phyloP scores from a whole-genome alignment of 2,797 vertebrate species.

The Macroramphosus scolopax region DNA sequence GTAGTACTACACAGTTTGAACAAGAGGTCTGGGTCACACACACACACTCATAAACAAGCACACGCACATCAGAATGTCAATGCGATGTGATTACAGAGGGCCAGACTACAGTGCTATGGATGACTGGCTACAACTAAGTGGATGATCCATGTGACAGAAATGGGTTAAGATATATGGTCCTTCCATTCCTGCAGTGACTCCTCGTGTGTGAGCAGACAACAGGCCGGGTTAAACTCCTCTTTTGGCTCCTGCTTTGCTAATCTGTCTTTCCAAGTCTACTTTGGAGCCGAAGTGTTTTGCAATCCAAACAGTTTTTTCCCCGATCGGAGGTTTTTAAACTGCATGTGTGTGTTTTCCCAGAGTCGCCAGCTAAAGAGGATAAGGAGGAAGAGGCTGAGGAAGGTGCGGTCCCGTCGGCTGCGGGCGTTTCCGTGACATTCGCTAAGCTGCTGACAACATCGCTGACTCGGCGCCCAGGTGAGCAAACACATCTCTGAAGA shows the following conservation, averaged over 20 bases:
- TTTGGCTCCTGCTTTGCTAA: slow-evolving; percentile 18
- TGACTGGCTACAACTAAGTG: slow-evolving; percentile 63
- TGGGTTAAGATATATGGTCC: slow-evolving; percentile 70
- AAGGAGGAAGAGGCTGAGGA: slow-evolving; percentile 33
- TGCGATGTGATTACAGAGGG: slow-evolving; percentile 63
- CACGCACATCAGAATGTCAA: slow-evolving; percentile 53
- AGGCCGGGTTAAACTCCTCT: slow-evolving; percentile 35
- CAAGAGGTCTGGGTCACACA: too few relatives aligned
- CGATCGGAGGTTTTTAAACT: slow-evolving; percentile 38
- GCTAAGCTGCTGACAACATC: slow-evolving; percentile 26
- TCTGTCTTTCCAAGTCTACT: slow-evolving; percentile 27
- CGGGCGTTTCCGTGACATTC: slow-evolving; percentile 25
- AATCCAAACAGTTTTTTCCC: slow-evolving; percentile 24
- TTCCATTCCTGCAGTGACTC: slow-evolving; percentile 29
- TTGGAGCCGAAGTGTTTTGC: neutral
- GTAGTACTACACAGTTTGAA: too few relatives aligned
- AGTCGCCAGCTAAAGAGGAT: slow-evolving; percentile 31
- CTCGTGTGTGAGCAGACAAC: slow-evolving; percentile 30
- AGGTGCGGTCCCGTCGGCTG: slow-evolving; percentile 24
- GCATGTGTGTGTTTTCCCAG: slow-evolving; percentile 55
- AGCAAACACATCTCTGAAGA: slow-evolving; percentile 27
- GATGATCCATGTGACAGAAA: slow-evolving; percentile 72
- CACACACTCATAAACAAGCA: too few relatives aligned
- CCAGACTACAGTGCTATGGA: slow-evolving; percentile 48
- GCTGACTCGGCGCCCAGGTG: slow-evolving; percentile 46